phyloP scores from a whole-genome alignment of 1,140 invertebrate species.

The Heliothis subflexa region DNA sequence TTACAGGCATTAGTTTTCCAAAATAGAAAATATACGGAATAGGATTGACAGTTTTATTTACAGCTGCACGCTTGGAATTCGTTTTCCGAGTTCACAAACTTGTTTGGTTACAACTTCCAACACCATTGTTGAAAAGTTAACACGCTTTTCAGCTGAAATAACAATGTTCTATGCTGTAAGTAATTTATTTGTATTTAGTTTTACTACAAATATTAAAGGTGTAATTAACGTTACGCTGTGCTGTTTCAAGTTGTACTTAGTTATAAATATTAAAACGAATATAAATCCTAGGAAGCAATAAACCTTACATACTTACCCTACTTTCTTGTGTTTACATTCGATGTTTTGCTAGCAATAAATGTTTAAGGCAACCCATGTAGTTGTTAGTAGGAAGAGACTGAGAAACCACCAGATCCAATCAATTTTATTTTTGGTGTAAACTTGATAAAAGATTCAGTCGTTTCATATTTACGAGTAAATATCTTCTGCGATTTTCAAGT shows the following conservation, averaged over 20 bases:
- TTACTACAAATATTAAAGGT: constrained; percentile 1
- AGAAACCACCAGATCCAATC: no score
- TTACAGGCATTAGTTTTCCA: constrained; percentile 64
- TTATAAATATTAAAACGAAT: not conserved
- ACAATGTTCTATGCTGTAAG: constrained; percentile 5
- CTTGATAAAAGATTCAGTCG: no score
- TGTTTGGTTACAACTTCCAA: not conserved
- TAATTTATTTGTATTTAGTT: constrained; percentile 17
- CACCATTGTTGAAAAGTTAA: constrained; percentile 1
- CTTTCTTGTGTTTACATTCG: no score
- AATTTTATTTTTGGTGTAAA: no score
- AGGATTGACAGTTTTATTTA: constrained; percentile 76
- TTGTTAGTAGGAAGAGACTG: no score
- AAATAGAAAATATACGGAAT: constrained; percentile 72
- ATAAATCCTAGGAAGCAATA: not conserved
- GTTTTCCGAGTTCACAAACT: constrained; percentile 24
- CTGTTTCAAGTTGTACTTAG: not conserved
- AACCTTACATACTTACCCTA: no score
- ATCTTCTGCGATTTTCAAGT: no score
- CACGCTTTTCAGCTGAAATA: constrained; percentile 14
- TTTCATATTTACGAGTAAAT: no score
- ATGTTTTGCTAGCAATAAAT: no score
- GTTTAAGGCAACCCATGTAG: no score
- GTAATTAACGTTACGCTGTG: constrained; percentile 2
- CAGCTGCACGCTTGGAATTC: constrained; percentile 6